phyloP scores from a whole-genome alignment of 2,888 invertebrate genomes.

The Myopa tessellatipennis region DNA sequence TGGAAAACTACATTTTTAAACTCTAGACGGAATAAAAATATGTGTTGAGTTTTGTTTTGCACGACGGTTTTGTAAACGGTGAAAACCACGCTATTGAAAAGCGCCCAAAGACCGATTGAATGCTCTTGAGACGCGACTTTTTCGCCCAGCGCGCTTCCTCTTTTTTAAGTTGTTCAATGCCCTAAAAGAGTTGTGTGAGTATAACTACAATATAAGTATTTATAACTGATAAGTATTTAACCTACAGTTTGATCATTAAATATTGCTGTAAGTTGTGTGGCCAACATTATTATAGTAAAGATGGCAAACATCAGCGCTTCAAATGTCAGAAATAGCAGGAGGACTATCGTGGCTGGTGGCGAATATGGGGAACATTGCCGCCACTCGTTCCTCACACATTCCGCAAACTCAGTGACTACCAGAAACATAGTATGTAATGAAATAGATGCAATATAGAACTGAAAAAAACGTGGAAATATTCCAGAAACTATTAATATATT shows the following conservation, averaged over 20 bases:
- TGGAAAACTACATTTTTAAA: conserved; percentile 13
- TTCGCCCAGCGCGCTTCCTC: conserved; percentile 94
- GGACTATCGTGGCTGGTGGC: conserved; percentile 94
- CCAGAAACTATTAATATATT: too few species aligned
- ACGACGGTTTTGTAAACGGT: conserved; percentile 76
- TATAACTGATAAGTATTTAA: conserved; percentile 40
- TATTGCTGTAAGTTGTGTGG: conserved; percentile 95
- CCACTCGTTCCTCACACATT: conserved; percentile 94
- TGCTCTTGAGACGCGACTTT: conserved; percentile 92
- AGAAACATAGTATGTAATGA: conserved; percentile 93
- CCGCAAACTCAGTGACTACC: conserved; percentile 92
- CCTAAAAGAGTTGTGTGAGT: conserved; percentile 71
- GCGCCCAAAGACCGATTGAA: conserved; percentile 96
- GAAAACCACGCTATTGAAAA: conserved; percentile 96
- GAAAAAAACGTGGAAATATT: conserved; percentile 48
- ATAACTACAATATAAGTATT: not conserved
- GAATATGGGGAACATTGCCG: conserved; percentile 92
- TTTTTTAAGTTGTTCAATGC: conserved; percentile 96
- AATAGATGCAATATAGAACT: conserved; percentile 98
- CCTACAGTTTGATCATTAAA: conserved; percentile 97
- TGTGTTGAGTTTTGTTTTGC: conserved; percentile 81
- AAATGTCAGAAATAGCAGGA: conserved; percentile 90
- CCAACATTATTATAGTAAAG: conserved; percentile 97
- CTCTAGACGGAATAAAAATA: conserved; percentile 85
- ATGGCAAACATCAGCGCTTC: conserved; percentile 96